Base-by-base conservation (phyloP, 2,113 vertebrate species). In the Chelonoidis abingdonii region DNA sequence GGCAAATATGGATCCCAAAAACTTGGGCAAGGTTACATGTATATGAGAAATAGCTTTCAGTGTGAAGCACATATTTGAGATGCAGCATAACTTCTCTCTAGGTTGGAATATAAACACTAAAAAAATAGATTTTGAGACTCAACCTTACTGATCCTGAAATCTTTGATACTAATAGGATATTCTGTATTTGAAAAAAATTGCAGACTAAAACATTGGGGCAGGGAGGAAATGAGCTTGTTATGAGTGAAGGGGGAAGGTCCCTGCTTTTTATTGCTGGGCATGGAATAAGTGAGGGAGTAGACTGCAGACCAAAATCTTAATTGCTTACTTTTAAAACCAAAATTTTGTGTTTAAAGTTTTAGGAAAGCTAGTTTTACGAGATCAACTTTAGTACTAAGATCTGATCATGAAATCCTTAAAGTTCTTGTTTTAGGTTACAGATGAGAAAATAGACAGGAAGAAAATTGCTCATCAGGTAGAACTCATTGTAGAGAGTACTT, bases 371-470 rank as follows among this genome's bases (percentile, higher is more conserved):
- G 10, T 76, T 13, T 76, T 25, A 27, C 6, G 9, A 38, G 21
- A 41, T 72, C 19, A 41, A 78, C 25, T 27, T 78, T 47, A 47
- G 65, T 21, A 72, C n/a, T 22, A 72, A n/a, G 62, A 69, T n/a
- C 35, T n/a, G 35, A 69, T n/a, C 16, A 59, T 76, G 53, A 79
- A 91, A 83, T 54, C 47, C 72, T 83, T 53, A 92, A 41, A 84
- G 82, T 62, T 19, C 80, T 62, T 85, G 52, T 57, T 95, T 69
- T 80, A 89, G 38, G 38, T 80, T 92, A 80, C 91, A 92, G 91
- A 57, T 49, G 24, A 79, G 84, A 82, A 87, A 87, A 24, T 79
- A 91, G 90, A 87, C 84, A 91, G 79, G 90, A 94, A 79, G 38
- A 82, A 72, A 35, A 52, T 76, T 4, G 3, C 54, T 22, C 11